Percentiles rank a stretch among this genome's conserved stretches.
Conservation (phyloP, 2,113 vertebrate species). For the Glaucidium brasilianum region DNA sequence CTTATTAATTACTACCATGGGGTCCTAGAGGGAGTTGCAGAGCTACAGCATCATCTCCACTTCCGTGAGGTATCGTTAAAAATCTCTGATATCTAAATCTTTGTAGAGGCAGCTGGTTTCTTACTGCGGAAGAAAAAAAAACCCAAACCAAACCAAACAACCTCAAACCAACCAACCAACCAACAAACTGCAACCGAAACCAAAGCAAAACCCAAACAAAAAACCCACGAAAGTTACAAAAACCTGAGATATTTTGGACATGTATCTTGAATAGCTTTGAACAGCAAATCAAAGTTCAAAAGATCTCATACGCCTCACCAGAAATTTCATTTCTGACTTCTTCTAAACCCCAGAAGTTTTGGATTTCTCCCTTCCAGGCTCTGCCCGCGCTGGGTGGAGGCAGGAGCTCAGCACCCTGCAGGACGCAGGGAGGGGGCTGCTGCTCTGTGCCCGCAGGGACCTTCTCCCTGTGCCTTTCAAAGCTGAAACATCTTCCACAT, state of each 20-base stretch:
- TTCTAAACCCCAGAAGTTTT: neutral
- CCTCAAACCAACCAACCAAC: neutral
- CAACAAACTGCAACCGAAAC: neutral
- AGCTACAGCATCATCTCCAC: neutral
- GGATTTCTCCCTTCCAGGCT: neutral
- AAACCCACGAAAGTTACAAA: neutral
- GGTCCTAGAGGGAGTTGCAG: neutral
- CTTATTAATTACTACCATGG: neutral
- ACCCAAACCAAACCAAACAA: too few relatives aligned
- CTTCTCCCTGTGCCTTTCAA: accelerated
- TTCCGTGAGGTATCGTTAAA: accelerated
- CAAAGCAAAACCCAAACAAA: neutral
- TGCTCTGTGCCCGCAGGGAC: neutral
- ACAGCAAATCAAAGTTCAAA: neutral
- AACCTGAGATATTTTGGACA: accelerated
- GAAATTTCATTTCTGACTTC: neutral
- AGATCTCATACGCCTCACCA: neutral
- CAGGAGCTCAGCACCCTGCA: neutral
- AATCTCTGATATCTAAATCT: neutral
- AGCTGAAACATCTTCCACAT: neutral
- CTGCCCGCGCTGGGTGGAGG: neutral
- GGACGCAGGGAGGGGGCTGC: accelerated
- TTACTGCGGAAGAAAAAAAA: neutral
- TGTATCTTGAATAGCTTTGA: accelerated
- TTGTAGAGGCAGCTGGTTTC: neutral